These are phyloP conservation scores for Nerophis ophidion DNA, from an alignment of 2,113 vertebrate genomes.

Conservation along the genomic window DNA sequence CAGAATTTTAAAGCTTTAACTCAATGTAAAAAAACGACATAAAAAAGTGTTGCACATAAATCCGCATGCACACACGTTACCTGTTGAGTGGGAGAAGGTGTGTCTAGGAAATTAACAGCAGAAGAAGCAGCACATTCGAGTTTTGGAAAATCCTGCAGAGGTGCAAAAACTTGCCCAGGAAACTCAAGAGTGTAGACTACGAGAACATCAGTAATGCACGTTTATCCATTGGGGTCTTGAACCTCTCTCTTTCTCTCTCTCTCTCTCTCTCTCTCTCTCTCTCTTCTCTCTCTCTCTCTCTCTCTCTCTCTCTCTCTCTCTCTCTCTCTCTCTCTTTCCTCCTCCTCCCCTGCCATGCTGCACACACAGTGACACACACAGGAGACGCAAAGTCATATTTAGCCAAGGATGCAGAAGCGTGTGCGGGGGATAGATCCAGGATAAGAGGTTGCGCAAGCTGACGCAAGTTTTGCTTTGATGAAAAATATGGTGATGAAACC, in stretches of 20 bases:
- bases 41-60: neutral
- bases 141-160: conserved; percentile 38
- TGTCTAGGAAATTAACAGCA: conserved; percentile 13
- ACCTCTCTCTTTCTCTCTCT: conserved; percentile 45
- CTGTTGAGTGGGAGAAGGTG: conserved; percentile 20
- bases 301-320: conserved; percentile 37
- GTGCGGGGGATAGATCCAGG: too few species aligned
- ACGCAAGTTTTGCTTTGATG: too few species aligned
- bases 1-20: too few species aligned
- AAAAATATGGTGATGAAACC: too few species aligned
- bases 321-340: conserved; percentile 22
- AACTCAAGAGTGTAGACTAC: conserved; percentile 20
- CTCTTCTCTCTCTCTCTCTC: conserved; percentile 31
- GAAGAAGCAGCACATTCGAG: conserved; percentile 31
- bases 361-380: conserved; percentile 33
- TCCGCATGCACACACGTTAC: conserved; percentile 34
- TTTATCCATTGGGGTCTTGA: conserved; percentile 51
- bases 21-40: too few species aligned
- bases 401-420: conserved; percentile 21
- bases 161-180: conserved; percentile 38
- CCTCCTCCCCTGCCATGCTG: too few species aligned
- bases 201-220: conserved; percentile 41
- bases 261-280: conserved; percentile 25
- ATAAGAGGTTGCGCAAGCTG: too few species aligned
- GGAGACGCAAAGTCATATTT: conserved; percentile 29